Evolutionary conservation across 2,888 invertebrate species (phyloP), one percentile per base, ranked within the genome.

Genomic region (Parnassius mnemosyne): DNA sequence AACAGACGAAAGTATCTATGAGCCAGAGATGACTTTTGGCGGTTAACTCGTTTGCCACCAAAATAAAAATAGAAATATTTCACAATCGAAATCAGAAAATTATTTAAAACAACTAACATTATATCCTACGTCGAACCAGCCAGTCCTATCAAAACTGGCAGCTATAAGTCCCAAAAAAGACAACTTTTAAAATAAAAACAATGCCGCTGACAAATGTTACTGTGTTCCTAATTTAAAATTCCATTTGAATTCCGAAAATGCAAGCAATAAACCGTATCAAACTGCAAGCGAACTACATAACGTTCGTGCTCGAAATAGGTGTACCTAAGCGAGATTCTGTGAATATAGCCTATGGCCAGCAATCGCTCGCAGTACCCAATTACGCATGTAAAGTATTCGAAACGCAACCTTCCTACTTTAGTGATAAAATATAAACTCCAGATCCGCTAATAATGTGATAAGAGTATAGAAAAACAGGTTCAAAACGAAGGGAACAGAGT

Each of bases 281-380:
- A 64, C 57, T 47, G 57, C 66, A 49, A 63, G 64, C 63, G 57
- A 12, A 16, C 51, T 69, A 72, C 68, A 74, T 77, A 80, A 78
- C 78, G 76, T 76, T 72, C 68, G 65, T 61, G 69, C 67, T 73
- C 68, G 66, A 74, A 77, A 78, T 78, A 79, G 77, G 73, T 73
- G 67, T 68, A 71, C 69, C 20, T 20, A 20, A 2, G 68, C 68
- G 72, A 71, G 69, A 66, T 69, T 69, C 70, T 69, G 72, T 72
- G 79, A 74, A 76, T 71, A 68, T 67, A 69, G 79, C 83, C 80
- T 76, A 71, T 71, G 73, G 80, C 67, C 74, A 72, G 70, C 74
- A 75, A 80, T 81, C 79, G 74, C 66, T 73, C 72, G 71, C 72
- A 71, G 64, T 68, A 63, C 63, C 60, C 64, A 66, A 57, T 60